Base-by-base conservation (phyloP, 2,888 invertebrate species). In the Archips xylosteana region DNA sequence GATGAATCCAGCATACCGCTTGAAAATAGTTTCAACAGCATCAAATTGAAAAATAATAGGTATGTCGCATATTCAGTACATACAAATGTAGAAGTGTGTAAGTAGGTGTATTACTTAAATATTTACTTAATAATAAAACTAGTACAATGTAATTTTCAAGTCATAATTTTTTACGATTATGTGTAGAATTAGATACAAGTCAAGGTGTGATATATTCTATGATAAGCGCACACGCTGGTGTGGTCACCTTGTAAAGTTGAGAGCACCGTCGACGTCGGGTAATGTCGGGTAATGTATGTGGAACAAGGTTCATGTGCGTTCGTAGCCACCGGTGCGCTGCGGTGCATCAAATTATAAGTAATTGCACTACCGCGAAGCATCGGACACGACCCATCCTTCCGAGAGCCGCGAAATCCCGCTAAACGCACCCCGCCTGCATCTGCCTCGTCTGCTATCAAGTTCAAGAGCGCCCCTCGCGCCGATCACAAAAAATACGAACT, bases 261-360 rank as follows among this genome's bases (percentile, higher is more conserved):
- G 83, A 89, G 83, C 85, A 85, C 83, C 83, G 82, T 82, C 83
- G 81, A 83, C 83, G 82, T 82, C 83, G 81, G 81, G 83, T 86
- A 86, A 87, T 87, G 84, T 87, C 85, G 85, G 84, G 82, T 89
- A 89, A 88, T 88, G 85, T 88, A 92, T 92, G 89, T 94, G 83
- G 94, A 90, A 91, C 93, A 91, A 94, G 93, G 94, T 92, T 92
- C 92, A 91, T 87, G 87, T 88, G 85, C 89, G 89, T 89, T 87
- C 87, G 87, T 84, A 87, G 81, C 81, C 86, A 86, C 81, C 80
- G 82, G 84, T 87, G 87, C 87, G 89, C 86, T 85, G 81, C 81
- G 82, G 84, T 87, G 87, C 87, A 89, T 88, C 87, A 87, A 88
- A 88, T 87, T 83, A 87, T 85, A 79, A 84, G 83, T 87, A 85